Evolutionary conservation across 2,113 vertebrate species (phyloP), one percentile per base, ranked within the genome.

Genomic region (Crotalus helleri): DNA sequence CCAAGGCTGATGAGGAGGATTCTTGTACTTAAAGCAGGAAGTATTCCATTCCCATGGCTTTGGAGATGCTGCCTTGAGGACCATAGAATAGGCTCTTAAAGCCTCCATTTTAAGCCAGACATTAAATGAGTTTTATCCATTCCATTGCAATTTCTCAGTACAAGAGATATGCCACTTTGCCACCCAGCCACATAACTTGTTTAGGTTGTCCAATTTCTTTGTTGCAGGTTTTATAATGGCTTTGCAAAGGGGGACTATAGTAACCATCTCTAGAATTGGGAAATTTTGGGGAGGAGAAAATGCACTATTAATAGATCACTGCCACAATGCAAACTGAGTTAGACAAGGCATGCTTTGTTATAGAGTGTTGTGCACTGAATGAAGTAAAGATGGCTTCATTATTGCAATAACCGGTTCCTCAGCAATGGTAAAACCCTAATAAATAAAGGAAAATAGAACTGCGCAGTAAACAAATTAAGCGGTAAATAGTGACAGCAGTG

Each of bases 391-490:
- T 69, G 7, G 58, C 87, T 92, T 15, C 1, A 1, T 92, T 92
- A 21, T 29, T 23, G 90, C 86, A 74, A 46, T 90, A 85, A 85
- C 39, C 58, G 39, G 33, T 92, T 93, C 55, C 46, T 59, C 10
- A 46, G 55, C 91, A 93, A 55, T 91, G 90, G 44, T 64, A 94
- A 90, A 86, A 91, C 53, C 89, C 94, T 94, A 91, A 64, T 81
- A 92, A 93, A 55, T 87, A 53, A 91, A 96, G 85, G 81, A 88
- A 92, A 92, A 95, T 85, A 94, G 11, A 90, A 49, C 12, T 94
- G 93, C 46, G 53, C 94, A 95, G 94, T 74, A 89, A 91, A 94
- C 92, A 95, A 93, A 96, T 95, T 85, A 94, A 94, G 88, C 94
- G 92, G 85, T 89, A 95, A 96, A 94, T 90, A 93, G 53, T 6